Conservation (phyloP, 2,797 vertebrate species). For the Otolemur crassicaudatus region DNA sequence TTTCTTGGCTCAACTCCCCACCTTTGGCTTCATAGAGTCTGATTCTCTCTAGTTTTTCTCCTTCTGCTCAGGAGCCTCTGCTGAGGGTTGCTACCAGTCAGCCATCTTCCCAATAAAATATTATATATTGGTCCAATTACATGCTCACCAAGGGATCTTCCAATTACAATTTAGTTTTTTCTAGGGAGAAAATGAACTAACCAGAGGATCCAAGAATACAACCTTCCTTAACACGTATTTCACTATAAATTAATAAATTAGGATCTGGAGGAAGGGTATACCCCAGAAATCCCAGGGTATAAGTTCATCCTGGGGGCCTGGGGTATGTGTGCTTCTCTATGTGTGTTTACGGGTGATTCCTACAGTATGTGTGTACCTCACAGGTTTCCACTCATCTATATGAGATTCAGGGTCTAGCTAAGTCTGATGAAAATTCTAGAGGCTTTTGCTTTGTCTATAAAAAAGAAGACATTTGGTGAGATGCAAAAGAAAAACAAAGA, state of each 20-base stretch:
- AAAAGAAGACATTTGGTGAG: not conserved
- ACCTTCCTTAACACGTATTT: slow-evolving; percentile 1
- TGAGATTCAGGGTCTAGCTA: not conserved
- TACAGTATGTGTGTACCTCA: not conserved
- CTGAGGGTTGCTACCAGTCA: no score
- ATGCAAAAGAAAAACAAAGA: not conserved
- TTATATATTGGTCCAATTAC: not conserved
- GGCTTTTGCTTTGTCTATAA: not conserved
- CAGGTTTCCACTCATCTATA: not conserved
- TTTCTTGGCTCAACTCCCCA: no score
- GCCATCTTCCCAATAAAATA: not conserved
- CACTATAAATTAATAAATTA: not conserved
- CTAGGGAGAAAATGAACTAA: not conserved
- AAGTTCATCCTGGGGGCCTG: not conserved
- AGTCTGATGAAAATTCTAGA: not conserved
- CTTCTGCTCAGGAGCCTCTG: no score
- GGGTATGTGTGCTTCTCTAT: not conserved
- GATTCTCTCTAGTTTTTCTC: no score
- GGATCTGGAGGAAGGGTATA: not conserved
- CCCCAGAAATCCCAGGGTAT: not conserved
- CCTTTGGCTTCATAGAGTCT: no score
- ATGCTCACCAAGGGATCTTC: not conserved
- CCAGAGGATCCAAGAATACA: not conserved
- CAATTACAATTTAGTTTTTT: slow-evolving; percentile 1
- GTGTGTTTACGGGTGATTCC: not conserved